Base-by-base conservation (phyloP, 1,140 invertebrate species). In the Sitophilus oryzae region DNA sequence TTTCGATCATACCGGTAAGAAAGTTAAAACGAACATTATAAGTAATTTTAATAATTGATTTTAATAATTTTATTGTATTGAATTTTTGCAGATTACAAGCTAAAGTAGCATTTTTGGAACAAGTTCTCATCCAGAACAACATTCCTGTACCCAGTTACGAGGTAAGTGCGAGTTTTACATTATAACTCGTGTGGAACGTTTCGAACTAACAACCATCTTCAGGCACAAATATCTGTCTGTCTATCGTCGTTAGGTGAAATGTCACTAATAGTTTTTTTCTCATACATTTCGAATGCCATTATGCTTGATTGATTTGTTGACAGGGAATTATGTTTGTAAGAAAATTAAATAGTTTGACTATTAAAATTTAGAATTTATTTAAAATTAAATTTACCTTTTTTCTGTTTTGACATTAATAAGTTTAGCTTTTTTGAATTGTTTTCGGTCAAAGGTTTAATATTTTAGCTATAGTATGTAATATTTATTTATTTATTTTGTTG, bases 41-140 rank as follows among this genome's bases (percentile, higher is more conserved):
- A n/a, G n/a, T n/a, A n/a, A n/a, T n/a, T n/a, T n/a, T n/a, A n/a
- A 30, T 30, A 30, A 30, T 30, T 30, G 25, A 30, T 30, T 30
- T 30, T 30, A 30, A 30, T 30, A 30, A 30, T 5, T 30, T 30
- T 30, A 6, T 6, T 30, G 25, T 30, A 30, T 30, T 42, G 11
- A 34, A n/a, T 48, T 55, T 18, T n/a, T n/a, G n/a, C 16, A 46
- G 60, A 18, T 52, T 69, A 23, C 66, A 70, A 45, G 57, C 67
- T 5, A 65, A 64, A 53, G 57, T 71, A 15, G 59, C 58, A 2
- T 60, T 62, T 41, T 52, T 70, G 9, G 67, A 69, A 52, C 65
- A 69, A 45, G 58, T 69, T 6, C 57, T 68, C 6, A 42, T 52
- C 34, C 60, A 71, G 46, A 57, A 70, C 49, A 64, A 64, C 46